phyloP scores from a whole-genome alignment of 1,140 invertebrate genomes.

The Euura lappo region DNA sequence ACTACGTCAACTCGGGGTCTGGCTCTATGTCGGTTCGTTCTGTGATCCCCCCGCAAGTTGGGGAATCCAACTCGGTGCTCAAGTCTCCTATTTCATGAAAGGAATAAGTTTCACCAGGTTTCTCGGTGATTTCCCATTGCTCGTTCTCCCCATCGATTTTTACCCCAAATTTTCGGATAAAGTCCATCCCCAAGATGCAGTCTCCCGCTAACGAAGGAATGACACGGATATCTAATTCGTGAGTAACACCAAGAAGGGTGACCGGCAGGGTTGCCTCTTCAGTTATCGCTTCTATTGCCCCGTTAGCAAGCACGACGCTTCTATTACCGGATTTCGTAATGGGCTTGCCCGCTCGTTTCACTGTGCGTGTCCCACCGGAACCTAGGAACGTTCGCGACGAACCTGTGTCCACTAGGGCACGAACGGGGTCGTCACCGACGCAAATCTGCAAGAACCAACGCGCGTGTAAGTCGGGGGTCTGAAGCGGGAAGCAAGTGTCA shows the following conservation, averaged over 20 bases:
- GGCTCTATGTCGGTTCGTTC: too few relatives aligned
- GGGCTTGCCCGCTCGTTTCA: neutral
- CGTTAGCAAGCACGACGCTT: neutral
- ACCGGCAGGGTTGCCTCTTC: neutral
- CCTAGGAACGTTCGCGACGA: neutral
- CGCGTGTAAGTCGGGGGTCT: neutral
- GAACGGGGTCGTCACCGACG: neutral
- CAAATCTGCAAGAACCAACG: neutral
- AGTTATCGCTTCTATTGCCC: neutral
- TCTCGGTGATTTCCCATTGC: too few relatives aligned
- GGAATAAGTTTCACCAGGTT: too few relatives aligned
- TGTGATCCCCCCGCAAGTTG: too few relatives aligned
- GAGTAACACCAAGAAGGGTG: neutral
- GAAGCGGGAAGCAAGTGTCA: neutral
- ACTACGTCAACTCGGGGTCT: too few relatives aligned
- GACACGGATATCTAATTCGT: conserved; percentile 9
- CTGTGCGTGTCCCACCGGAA: neutral
- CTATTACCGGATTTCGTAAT: neutral
- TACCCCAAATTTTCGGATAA: neutral
- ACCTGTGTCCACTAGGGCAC: neutral
- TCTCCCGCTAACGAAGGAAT: neutral
- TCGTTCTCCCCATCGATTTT: too few relatives aligned
- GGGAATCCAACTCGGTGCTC: too few relatives aligned
- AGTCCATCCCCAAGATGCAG: conserved; percentile 21
- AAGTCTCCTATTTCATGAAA: too few relatives aligned